Evolutionary conservation across 2,797 vertebrate genomes (phyloP), one percentile per base, ranked within the genome.

Genomic region (Hypotaenidia philippensis): DNA sequence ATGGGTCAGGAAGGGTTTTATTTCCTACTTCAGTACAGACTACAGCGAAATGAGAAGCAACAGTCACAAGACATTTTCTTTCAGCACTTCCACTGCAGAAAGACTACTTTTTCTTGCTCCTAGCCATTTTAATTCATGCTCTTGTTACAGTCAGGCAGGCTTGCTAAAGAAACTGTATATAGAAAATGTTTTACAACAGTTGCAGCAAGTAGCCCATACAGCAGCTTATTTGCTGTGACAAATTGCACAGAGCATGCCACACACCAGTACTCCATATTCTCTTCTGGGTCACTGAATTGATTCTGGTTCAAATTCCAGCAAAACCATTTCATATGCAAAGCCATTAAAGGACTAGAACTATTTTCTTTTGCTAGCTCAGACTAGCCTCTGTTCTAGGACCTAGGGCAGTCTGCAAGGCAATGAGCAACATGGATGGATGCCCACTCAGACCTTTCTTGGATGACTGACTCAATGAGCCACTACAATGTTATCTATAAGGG

Each of bases 231-330:
- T 93, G 56, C 78, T 93, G 61, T 68, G 83, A 91, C 71, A 94
- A 87, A 74, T 27, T 22, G 25, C 68, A 74, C 45, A 61, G 53
- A 85, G 16, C 70, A 20, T 16, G 61, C 45, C 41, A 52, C 64
- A 80, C 78, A 75, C 57, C 90, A 83, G 57, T 75, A 56, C 55
- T 63, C 38, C 41, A 65, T 90, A 82, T 49, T 92, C 34, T 75
- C 45, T 92, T 91, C 89, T 71, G 69, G 89, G 90, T 95, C 93
- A 95, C 78, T 57, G 83, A 82, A 75, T 36, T 75, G 53, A 81
- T 89, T 92, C 89, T 89, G 64, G 60, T 68, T 87, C 90, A 92
- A 85, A 91, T 71, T 91, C 86, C 89, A 87, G 78, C 61, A 36
- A 87, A 87, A 47, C 10, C 4, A 80, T 77, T 89, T 92, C 34